A percentile compares a stretch with the other conserved stretches of the same genome.
phyloP scores from a whole-genome alignment of 2,797 vertebrate species.

The Anguilla marmorata region DNA sequence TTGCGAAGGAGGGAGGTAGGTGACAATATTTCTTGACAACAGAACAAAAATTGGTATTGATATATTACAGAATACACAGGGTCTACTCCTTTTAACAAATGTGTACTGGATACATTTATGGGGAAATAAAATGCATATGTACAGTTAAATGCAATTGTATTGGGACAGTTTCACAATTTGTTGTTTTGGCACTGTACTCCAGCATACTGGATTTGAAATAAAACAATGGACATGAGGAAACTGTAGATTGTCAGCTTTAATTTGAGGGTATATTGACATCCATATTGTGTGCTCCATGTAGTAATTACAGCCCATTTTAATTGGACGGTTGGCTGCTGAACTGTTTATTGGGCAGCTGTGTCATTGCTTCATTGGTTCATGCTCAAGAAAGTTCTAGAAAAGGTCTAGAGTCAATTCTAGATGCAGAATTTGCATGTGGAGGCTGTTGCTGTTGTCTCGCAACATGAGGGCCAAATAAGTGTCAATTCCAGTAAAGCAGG shows the following conservation, averaged over 20 bases:
- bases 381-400: background rate
- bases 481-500: background rate
- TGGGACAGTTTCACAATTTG: no score
- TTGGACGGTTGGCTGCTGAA: no score
- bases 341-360: no score
- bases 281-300: no score
- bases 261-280: no score
- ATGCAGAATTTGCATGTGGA: background rate
- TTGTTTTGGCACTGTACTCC: no score
- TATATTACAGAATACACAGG: background rate
- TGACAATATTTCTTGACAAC: background rate
- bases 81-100: background rate
- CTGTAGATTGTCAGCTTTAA: background rate
- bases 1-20: constrained; percentile 74
- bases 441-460: background rate
- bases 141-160: no score
- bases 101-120: background rate
- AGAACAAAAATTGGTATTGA: background rate
- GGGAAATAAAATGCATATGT: background rate
- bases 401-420: background rate
- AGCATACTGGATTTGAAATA: no score
- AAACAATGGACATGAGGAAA: background rate
- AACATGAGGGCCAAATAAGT: background rate
- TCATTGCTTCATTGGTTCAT: no score
- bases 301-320: background rate